phyloP scores from a whole-genome alignment of 2,888 invertebrate genomes.

The Andrena camellia region DNA sequence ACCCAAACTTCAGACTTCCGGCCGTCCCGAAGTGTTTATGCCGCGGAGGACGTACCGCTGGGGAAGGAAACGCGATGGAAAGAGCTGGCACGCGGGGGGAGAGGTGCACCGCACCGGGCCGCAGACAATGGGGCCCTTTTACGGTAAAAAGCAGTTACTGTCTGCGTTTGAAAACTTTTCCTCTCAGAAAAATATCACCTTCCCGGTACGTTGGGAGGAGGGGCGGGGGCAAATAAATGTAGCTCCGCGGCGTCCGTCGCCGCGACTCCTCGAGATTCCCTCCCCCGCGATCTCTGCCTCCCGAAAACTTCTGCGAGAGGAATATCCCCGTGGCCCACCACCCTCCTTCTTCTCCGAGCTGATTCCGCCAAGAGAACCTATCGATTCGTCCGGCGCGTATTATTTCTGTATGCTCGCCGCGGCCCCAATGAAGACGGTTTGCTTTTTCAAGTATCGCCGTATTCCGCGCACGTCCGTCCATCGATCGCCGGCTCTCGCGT shows the following conservation, averaged over 20 bases:
- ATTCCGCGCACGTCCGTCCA: slow-evolving; percentile 57
- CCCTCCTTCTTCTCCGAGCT: not conserved
- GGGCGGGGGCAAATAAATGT: slow-evolving; percentile 68
- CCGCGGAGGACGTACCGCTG: slow-evolving; percentile 39
- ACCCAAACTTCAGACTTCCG: slow-evolving; percentile 77
- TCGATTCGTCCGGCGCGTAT: slow-evolving; percentile 72
- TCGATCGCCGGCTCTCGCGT: slow-evolving; percentile 39
- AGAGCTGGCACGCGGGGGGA: slow-evolving; percentile 28
- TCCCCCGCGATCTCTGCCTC: slow-evolving; percentile 22
- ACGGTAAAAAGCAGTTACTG: slow-evolving; percentile 74
- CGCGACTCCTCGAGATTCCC: slow-evolving; percentile 50
- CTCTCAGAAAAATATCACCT: slow-evolving; percentile 74
- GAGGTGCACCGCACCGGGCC: slow-evolving; percentile 33
- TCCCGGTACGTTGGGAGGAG: slow-evolving; percentile 44
- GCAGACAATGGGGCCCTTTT: slow-evolving; percentile 76
- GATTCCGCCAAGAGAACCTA: slow-evolving; percentile 55
- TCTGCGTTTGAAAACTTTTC: slow-evolving; percentile 73
- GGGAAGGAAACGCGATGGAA: slow-evolving; percentile 34
- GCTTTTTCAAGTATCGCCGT: slow-evolving; percentile 54
- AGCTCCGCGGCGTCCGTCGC: slow-evolving; percentile 56
- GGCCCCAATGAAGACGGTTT: slow-evolving; percentile 31
- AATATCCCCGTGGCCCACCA: slow-evolving; percentile 41
- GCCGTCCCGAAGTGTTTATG: slow-evolving; percentile 70
- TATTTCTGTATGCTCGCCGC: slow-evolving; percentile 65
- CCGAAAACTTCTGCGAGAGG: slow-evolving; percentile 34